Evolutionary conservation across 92 coral and sea anemone species (phyloP).

Genomic region (Epizoanthus stellaris): DNA sequence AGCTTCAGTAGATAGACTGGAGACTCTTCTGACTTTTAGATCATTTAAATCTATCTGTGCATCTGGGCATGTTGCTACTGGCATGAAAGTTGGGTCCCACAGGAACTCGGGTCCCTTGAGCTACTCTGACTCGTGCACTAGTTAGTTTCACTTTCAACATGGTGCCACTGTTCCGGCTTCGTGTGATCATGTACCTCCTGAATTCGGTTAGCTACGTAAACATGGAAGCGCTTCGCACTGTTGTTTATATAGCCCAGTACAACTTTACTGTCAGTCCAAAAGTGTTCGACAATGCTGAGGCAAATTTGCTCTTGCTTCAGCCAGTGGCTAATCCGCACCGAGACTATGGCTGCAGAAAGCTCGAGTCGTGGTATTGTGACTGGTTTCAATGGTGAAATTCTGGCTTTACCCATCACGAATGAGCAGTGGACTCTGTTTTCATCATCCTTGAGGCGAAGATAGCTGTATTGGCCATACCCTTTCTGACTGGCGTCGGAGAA

Average conservation of each 20-base stretch:
- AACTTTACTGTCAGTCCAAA: conserved; percentile 66
- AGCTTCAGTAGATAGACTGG: neutral
- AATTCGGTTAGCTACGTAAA: conserved; percentile 56
- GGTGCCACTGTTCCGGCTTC: conserved; percentile 54
- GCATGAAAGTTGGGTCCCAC: conserved; percentile 3
- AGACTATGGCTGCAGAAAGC: conserved; percentile 55
- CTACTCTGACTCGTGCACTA: conserved; percentile 34
- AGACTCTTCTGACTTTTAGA: conserved; percentile 42
- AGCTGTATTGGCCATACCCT: conserved; percentile 55
- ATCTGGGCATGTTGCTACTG: neutral
- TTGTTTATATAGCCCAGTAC: conserved; percentile 56
- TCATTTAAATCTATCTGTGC: conserved; percentile 26
- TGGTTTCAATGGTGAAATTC: conserved; percentile 53
- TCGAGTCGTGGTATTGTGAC: conserved; percentile 53
- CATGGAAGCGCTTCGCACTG: conserved; percentile 46
- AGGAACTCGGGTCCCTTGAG: conserved; percentile 56
- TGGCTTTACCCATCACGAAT: conserved; percentile 55
- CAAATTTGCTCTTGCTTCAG: conserved; percentile 49
- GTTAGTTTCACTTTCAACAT: conserved; percentile 35
- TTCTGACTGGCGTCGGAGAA: conserved; percentile 48
- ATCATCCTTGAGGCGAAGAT: conserved; percentile 39
- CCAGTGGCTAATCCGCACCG: conserved; percentile 45
- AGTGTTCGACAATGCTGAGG: conserved; percentile 31
- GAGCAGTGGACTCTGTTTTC: conserved; percentile 42
- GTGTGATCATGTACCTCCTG: conserved; percentile 59